Conservation (phyloP, 2,888 invertebrate genomes). For the Lamproptera curius region DNA sequence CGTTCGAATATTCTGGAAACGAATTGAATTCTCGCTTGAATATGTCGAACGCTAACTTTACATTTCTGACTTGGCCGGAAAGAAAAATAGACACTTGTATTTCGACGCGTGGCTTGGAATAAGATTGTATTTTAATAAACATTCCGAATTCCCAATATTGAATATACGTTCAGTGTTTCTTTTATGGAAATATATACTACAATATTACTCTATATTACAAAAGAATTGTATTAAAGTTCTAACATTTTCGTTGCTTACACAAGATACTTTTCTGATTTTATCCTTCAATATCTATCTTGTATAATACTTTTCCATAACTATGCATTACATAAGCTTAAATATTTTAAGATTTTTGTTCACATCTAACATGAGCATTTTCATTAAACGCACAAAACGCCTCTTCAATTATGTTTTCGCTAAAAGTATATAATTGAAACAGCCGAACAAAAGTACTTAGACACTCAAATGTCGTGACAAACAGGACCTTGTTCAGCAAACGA, state of each 20-base stretch:
- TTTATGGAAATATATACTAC: background rate
- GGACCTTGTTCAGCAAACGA: background rate
- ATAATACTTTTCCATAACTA: too few species aligned
- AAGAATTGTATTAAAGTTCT: background rate
- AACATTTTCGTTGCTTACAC: too few species aligned
- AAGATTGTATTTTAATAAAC: conserved; percentile 7
- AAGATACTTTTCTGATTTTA: too few species aligned
- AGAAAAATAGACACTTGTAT: conserved; percentile 6
- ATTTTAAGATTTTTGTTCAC: too few species aligned
- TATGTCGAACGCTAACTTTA: conserved; percentile 16
- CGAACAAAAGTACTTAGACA: too few species aligned
- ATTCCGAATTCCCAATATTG: background rate
- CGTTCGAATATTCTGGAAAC: conserved; percentile 15
- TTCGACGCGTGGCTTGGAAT: conserved; percentile 1
- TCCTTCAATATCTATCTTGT: too few species aligned
- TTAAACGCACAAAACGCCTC: too few species aligned
- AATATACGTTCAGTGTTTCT: background rate
- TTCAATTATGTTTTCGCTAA: too few species aligned
- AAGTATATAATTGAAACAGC: too few species aligned
- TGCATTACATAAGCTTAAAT: too few species aligned
- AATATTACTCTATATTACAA: background rate
- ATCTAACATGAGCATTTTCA: too few species aligned
- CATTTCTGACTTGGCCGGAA: conserved; percentile 12
- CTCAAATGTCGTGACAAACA: background rate
- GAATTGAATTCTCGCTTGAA: conserved; percentile 18